Conservation (phyloP, 64 coral and sea anemone species). For the Pocillopora verrucosa region DNA sequence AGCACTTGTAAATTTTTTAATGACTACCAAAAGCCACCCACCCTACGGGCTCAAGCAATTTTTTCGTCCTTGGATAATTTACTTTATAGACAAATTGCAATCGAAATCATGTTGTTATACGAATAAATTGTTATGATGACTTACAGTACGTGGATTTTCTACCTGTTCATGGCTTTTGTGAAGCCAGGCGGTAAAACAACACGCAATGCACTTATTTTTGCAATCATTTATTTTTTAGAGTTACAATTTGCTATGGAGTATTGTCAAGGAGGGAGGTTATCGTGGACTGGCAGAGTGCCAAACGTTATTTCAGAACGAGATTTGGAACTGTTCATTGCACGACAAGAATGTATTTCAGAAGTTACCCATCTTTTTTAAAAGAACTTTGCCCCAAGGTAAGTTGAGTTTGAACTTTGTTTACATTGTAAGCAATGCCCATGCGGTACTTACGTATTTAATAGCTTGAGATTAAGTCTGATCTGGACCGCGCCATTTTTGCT, state of each 20-base stretch:
- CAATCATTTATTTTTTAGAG: not conserved
- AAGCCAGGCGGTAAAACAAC: not conserved
- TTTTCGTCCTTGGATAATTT: no score
- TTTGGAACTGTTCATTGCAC: slow-evolving; percentile 34
- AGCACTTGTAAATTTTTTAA: no score
- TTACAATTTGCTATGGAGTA: slow-evolving; percentile 20
- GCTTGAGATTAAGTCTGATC: not conserved
- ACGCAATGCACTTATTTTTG: not conserved
- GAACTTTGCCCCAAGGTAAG: slow-evolving; percentile 31
- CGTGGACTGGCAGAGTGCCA: slow-evolving; percentile 40
- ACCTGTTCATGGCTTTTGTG: no score
- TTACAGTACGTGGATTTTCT: no score
- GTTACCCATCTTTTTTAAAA: slow-evolving; percentile 24
- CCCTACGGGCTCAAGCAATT: no score
- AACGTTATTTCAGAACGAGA: slow-evolving; percentile 14
- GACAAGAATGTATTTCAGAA: not conserved
- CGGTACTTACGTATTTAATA: not conserved
- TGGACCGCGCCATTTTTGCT: no score
- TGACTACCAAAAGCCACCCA: no score
- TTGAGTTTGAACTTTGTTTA: not conserved
- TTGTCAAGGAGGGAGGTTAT: slow-evolving; percentile 29
- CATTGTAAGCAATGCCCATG: not conserved
- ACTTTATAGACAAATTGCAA: no score
- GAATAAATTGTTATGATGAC: no score
- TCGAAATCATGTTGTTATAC: no score